Conservation (phyloP, 1,140 invertebrate species). For the Pectinophora gossypiella region DNA sequence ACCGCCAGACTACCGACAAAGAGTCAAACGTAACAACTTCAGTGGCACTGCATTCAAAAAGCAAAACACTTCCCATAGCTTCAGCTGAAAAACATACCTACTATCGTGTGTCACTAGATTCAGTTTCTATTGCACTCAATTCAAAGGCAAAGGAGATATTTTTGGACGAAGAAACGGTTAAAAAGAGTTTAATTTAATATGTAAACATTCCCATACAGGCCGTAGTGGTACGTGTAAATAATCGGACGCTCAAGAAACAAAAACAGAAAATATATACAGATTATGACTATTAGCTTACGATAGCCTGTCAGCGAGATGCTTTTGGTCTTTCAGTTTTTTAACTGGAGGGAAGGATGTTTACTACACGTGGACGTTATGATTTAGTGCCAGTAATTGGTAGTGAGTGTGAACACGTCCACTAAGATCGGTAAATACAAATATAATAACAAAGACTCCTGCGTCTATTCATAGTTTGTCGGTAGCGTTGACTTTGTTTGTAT, state of each 20-base stretch:
- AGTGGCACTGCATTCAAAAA: conserved; percentile 1
- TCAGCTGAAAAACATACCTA: not conserved
- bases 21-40: conserved; percentile 2
- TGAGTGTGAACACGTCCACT: conserved; percentile 67
- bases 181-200: conserved; percentile 47
- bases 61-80: not conserved
- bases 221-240: conserved; percentile 53
- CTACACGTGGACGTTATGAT: conserved; percentile 63
- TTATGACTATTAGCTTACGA: conserved; percentile 65
- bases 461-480: conserved; percentile 52
- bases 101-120: conserved; percentile 14
- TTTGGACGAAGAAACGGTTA: conserved; percentile 40
- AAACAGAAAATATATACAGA: conserved; percentile 54
- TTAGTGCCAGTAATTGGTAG: conserved; percentile 69
- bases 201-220: conserved; percentile 67
- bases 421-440: conserved; percentile 64
- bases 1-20: conserved; percentile 1
- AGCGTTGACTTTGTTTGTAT: conserved; percentile 36
- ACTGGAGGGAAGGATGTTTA: conserved; percentile 61
- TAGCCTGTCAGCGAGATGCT: conserved; percentile 61
- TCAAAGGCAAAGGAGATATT: conserved; percentile 27
- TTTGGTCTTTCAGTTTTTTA: conserved; percentile 59
- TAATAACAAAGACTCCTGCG: conserved; percentile 57
- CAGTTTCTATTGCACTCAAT: conserved; percentile 19
- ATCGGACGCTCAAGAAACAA: conserved; percentile 33